A percentile compares a stretch with the other conserved stretches of the same genome.
These are phyloP conservation scores for Aporophyla lueneburgensis DNA, from an alignment of 2,888 invertebrate genomes.

Conservation along the genomic window DNA sequence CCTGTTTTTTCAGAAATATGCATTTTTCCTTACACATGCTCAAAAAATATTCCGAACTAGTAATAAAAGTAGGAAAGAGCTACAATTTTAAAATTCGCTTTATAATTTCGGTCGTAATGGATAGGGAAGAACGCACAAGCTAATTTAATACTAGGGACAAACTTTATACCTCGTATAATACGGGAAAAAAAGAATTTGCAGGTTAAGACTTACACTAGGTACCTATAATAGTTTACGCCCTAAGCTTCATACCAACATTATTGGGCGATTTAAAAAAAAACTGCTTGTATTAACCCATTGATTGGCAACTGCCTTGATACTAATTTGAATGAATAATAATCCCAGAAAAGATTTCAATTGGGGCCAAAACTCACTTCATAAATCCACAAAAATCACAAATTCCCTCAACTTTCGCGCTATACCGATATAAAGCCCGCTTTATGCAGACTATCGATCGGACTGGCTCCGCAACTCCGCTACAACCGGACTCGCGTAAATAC, in stretches of 20 bases:
- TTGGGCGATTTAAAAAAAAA: not conserved
- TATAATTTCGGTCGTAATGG: not conserved
- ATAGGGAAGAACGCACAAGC: not conserved
- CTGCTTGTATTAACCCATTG: no score
- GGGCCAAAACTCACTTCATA: not conserved
- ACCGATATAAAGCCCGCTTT: slow-evolving; percentile 32
- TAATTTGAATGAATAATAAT: not conserved
- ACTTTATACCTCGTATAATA: not conserved
- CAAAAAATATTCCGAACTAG: not conserved
- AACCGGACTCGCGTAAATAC: slow-evolving; percentile 28
- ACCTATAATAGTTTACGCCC: not conserved
- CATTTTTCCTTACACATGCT: slow-evolving; percentile 6
- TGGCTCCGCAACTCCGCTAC: slow-evolving; percentile 16
- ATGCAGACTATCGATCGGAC: slow-evolving; percentile 63
- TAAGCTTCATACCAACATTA: not conserved
- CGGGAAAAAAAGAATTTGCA: not conserved
- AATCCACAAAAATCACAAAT: slow-evolving; percentile 8
- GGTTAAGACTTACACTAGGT: not conserved
- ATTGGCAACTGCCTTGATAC: not conserved
- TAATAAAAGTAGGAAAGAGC: not conserved
- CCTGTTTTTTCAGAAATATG: not conserved
- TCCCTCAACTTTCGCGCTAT: not conserved
- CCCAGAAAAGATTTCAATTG: not conserved
- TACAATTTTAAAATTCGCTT: slow-evolving; percentile 19
- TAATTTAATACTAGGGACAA: not conserved